These are phyloP conservation scores for Syndactyla subalaris DNA, from an alignment of 2,797 vertebrate genomes.

Conservation along the genomic window DNA sequence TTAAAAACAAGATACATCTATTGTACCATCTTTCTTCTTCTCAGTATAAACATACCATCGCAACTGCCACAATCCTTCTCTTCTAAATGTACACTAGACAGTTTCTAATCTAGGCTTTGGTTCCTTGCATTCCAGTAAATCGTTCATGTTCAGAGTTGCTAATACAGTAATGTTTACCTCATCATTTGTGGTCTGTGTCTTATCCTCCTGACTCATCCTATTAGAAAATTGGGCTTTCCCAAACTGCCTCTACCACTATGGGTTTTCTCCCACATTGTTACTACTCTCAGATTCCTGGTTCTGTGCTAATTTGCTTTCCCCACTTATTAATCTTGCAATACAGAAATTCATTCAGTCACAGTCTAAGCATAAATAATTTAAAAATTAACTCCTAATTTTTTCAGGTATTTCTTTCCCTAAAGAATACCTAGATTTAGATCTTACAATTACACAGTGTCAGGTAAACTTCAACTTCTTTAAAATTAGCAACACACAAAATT, in stretches of 20 bases:
- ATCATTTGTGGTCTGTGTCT: neutral
- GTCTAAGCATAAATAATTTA: neutral
- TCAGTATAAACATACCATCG: neutral
- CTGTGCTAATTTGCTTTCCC: neutral
- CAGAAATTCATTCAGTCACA: neutral
- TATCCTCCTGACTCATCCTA: neutral
- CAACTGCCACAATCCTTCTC: neutral
- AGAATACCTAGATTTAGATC: neutral
- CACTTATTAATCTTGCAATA: neutral
- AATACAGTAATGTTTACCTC: neutral
- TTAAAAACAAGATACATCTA: neutral
- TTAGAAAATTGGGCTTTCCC: neutral
- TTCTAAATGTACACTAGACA: neutral
- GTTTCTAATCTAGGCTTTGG: neutral
- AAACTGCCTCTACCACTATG: neutral
- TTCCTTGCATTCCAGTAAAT: neutral
- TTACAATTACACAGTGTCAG: neutral
- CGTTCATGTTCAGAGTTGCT: neutral
- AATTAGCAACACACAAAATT: neutral
- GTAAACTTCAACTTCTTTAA: neutral
- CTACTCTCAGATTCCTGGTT: neutral
- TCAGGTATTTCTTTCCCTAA: neutral
- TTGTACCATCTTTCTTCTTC: neutral
- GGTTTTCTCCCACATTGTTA: neutral
- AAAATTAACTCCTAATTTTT: neutral